phyloP scores from a whole-genome alignment of 2,797 vertebrate species.

The Pseudomugil gertrudae region DNA sequence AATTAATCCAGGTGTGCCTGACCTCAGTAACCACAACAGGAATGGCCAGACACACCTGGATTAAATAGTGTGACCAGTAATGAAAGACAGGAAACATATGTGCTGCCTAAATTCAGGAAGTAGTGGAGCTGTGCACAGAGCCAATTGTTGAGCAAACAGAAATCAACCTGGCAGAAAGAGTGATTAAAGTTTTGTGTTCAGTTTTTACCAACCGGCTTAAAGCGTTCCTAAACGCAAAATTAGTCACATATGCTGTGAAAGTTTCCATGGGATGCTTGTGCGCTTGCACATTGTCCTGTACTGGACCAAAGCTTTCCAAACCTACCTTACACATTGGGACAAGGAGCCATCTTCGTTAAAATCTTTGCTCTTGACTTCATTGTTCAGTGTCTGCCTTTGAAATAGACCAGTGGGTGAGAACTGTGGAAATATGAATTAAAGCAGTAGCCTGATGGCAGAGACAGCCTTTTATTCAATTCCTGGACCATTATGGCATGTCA shows the following conservation, averaged over 20 bases:
- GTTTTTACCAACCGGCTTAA: too few relatives aligned
- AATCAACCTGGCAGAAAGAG: background rate
- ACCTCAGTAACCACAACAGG: too few relatives aligned
- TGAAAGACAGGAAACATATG: too few relatives aligned
- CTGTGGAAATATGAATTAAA: background rate
- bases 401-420: background rate
- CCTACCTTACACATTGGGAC: background rate
- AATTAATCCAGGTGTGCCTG: too few relatives aligned
- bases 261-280: background rate
- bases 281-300: too few relatives aligned
- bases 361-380: background rate
- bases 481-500: background rate
- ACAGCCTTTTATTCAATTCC: conserved; percentile 1
- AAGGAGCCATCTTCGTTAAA: background rate
- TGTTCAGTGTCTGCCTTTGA: background rate
- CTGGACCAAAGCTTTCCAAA: background rate
- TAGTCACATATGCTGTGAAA: background rate
- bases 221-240: background rate
- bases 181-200: background rate
- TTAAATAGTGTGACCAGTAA: too few relatives aligned
- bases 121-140: too few relatives aligned
- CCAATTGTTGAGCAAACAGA: background rate
- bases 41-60: too few relatives aligned
- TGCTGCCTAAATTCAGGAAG: too few relatives aligned
- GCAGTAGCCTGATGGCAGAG: background rate